Conservation (phyloP, 2,113 vertebrate species). For the Leucopternis melanops region DNA sequence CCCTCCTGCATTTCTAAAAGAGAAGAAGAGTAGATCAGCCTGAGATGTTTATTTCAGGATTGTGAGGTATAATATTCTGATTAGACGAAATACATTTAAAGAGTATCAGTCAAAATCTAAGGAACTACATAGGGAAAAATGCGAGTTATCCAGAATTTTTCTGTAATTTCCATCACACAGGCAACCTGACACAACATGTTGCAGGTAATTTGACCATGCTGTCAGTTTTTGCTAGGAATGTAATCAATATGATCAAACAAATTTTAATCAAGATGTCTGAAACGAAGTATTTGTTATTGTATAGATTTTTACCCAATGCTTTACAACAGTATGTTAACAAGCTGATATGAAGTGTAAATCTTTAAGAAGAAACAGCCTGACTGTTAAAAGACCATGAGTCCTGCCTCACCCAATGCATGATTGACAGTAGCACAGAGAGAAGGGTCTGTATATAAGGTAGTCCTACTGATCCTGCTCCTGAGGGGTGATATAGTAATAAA, state of each 20-base stretch:
- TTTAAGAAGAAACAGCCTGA: neutral
- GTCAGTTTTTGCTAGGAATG: neutral
- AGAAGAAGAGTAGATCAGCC: neutral
- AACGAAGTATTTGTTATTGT: neutral
- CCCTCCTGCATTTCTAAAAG: neutral
- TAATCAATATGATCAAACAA: neutral
- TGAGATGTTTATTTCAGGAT: neutral
- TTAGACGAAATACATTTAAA: neutral
- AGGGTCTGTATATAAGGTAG: neutral
- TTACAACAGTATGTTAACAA: constrained; percentile 15
- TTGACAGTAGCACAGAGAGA: neutral
- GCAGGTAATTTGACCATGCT: neutral
- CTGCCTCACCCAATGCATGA: neutral
- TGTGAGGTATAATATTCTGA: neutral
- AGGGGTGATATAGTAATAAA: neutral
- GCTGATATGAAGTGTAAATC: neutral
- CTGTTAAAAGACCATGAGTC: neutral
- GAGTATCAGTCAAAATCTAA: neutral
- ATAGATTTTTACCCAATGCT: neutral
- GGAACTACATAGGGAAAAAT: neutral
- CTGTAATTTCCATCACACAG: neutral
- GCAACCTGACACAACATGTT: neutral
- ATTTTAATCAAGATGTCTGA: constrained; percentile 6
- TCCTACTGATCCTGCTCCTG: neutral
- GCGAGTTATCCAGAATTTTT: neutral